Base-by-base conservation (phyloP, 2,797 vertebrate species). In the Oreonectes daqikongensis region DNA sequence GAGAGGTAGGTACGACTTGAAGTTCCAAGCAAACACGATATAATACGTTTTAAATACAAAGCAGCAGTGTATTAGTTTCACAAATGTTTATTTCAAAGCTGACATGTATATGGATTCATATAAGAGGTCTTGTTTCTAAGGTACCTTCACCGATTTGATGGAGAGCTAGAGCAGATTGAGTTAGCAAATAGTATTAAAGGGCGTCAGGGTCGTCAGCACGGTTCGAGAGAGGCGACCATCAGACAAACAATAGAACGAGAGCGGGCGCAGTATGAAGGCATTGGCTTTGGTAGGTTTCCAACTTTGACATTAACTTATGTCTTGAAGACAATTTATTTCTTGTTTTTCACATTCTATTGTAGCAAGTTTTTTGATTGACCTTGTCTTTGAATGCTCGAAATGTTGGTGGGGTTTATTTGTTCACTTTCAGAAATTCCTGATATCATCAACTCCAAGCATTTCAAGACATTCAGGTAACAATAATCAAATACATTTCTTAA, bases 111-210 rank as follows among this genome's bases (percentile, higher is more conserved):
- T 60, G 18, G 9, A 12, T 44, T 69, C 1, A 2, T 9, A 22
- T 50, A 18, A 30, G 10, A 22, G 30, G 1, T 40, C n/a, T 22
- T 57, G 4, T 48, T 69, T 7, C n/a, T 61, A 85, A 99, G 98
- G 72, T 98, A 99, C 70, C 93, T 99, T 72, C 92, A 92, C 72
- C 93, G 96, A 20, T 99, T 99, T 64, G 90, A 92, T 53, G 79
- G 66, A 1, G 97, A 99, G 77, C 86, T 99, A 38, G 96, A 98
- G 79, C 97, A 99, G 90, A 98, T 99, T 42, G 95, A 97, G 81
- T 86, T 99, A 64, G 90, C 89, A 3, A 98, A 98, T 78, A 94
- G 94, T 77, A 96, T 99, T 89, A 97, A 94, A 89, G 95, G 94
- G 78, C 95, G 98, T 46, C 95, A 96, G 88, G 95, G 96, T 79